Conservation (phyloP, 2,888 invertebrate species). For the Drosophila neutralis region DNA sequence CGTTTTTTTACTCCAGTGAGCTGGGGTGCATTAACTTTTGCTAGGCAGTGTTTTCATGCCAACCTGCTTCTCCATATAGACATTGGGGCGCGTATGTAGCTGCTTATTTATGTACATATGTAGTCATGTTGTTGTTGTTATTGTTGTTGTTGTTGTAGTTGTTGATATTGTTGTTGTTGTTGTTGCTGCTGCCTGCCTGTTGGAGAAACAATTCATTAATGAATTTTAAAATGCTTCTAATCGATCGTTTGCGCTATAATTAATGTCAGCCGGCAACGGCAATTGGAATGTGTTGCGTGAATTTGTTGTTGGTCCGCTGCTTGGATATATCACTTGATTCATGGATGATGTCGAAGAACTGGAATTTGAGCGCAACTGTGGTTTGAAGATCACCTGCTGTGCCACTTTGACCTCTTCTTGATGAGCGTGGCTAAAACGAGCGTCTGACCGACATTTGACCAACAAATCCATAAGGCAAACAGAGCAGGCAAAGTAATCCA, state of each 20-base stretch:
- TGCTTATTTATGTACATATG: constrained; percentile 72
- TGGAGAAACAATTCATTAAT: constrained; percentile 80
- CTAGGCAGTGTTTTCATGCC: constrained; percentile 39
- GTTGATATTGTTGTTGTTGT: constrained; percentile 31
- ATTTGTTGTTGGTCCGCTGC: constrained; percentile 35
- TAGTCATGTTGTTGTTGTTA: constrained; percentile 39
- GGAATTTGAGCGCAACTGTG: constrained; percentile 6
- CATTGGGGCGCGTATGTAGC: constrained; percentile 55
- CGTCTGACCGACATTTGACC: constrained; percentile 11
- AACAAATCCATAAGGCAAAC: not conserved
- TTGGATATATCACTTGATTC: constrained; percentile 30
- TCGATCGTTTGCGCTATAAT: constrained; percentile 79
- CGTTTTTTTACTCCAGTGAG: not conserved
- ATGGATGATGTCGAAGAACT: constrained; percentile 14
- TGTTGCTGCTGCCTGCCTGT: constrained; percentile 39
- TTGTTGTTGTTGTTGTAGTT: constrained; percentile 28
- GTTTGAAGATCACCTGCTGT: constrained; percentile 23
- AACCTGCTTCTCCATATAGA: constrained; percentile 53
- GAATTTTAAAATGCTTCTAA: constrained; percentile 79
- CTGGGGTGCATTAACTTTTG: constrained; percentile 25
- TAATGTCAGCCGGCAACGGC: constrained; percentile 69
- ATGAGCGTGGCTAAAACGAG: constrained; percentile 1
- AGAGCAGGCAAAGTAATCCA: not conserved
- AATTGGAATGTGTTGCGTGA: constrained; percentile 72
- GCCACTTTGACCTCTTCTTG: constrained; percentile 20